Evolutionary conservation across 1,140 invertebrate genomes (phyloP), one percentile per base, ranked within the genome.

Genomic region (Drosophila auraria): DNA sequence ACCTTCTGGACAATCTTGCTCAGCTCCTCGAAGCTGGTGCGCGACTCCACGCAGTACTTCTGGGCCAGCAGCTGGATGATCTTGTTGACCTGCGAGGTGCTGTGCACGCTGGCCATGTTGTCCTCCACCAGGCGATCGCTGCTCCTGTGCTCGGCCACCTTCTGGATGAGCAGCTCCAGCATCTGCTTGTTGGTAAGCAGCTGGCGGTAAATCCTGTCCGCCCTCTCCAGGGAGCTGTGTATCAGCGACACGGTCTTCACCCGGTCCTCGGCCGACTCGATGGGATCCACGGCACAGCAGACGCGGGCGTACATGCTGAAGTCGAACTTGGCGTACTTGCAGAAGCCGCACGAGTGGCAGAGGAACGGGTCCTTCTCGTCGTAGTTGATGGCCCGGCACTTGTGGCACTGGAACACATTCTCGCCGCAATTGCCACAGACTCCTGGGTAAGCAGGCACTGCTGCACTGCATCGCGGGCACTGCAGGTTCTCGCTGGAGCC

Each of bases 291-390:
- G 23, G 98, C 98, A 94, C 98, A 99, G 89, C 98, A 98, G 1
- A 97, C 96, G 45, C 97, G 95, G 2, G 97, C 98, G 5, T 96
- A 97, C 53, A 99, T 94, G 11, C 97, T 98, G 91, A 97, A 98
- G 94, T 99, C 99, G 93, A 99, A 99, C 93, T 99, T 99, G n/a
- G 98, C 99, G 94, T 99, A 99, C 94, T 99, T 99, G 94, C 98
- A 99, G 93, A 99, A 99, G 3, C 99, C 99, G 94, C 99, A 99
- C 9, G 98, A 97, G 93, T 99, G 99, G 93, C 99, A 99, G 14
- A 99, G 93, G 95, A 99, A 99, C 2, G 99, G 99, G 94, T 99
- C 99, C 93, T 99, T 99, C 93, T 99, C 98, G 93, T 99, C 99
- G 94, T 99, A 99, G 94, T 99, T 99, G 75, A 99, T 99, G 0